Base-by-base conservation (phyloP, 2,888 invertebrate species). In the Linyphia triangularis region DNA sequence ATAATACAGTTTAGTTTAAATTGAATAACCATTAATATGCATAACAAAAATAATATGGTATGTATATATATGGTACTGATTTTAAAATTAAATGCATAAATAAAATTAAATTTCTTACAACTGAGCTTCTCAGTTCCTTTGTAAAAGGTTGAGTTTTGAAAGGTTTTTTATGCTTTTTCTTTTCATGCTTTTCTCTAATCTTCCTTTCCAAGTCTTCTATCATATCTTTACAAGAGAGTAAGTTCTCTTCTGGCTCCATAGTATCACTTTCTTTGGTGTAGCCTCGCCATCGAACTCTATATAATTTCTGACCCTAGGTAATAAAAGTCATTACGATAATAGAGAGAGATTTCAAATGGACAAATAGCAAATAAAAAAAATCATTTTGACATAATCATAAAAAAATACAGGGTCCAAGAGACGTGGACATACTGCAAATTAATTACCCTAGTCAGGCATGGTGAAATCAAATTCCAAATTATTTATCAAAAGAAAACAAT, bases 221-320 rank as follows among this genome's bases (percentile, higher is more conserved):
- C 90, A 93, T 91, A 83, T 92, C 92, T 88, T 91, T 90, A 81
- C 92, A 93, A n/a, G 91, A 91, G 7, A 90, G 90, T 26, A 93
- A 91, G 88, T 93, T 93, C 72, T 92, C 92, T 65, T 91, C 90
- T 0, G 93, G 93, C 86, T 93, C 93, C 92, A 92, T 92, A 9
- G 93, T 93, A 88, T 93, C 93, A 77, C 92, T 91, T 30, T 91
- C 91, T 9, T 92, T 90, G 7, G 92, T 91, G 90, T 92, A 93
- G 4, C 92, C 92, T 43, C 91, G 91, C 93, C 93, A 93, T 63
- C 93, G 90, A 6, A 93, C 92, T 75, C 92, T 92, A 90, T 92
- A 93, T 63, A 91, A 83, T 19, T 89, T 90, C 72, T 91, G 90
- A 7, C 92, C 92, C 92, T 92, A 88, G 0, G n/a, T n/a, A n/a